phyloP scores from a whole-genome alignment of 1,140 invertebrate genomes.

The Panulirus ornatus region DNA sequence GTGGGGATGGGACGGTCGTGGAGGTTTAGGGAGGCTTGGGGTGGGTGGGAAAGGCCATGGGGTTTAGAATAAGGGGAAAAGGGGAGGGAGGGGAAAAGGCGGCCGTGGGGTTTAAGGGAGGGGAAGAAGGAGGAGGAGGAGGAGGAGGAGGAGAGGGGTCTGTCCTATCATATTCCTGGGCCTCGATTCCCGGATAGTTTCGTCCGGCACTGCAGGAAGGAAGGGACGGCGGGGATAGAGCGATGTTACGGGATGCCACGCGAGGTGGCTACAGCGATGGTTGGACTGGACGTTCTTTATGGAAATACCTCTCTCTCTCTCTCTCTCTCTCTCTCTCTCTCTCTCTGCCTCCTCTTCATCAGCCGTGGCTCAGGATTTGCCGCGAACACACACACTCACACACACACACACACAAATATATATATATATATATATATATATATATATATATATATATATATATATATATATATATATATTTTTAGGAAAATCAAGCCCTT shows the following conservation, averaged over 20 bases:
- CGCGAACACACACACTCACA: no score
- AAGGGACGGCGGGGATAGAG: not conserved
- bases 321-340: conserved; percentile 19
- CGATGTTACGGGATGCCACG: not conserved
- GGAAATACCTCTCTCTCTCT: not conserved
- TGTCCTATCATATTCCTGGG: not conserved
- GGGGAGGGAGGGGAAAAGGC: not conserved
- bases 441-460: no score
- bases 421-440: no score
- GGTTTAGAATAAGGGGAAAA: conserved; percentile 4
- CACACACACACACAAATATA: no score
- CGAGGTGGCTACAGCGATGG: not conserved
- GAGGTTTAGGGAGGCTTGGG: conserved; percentile 13
- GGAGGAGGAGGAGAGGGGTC: not conserved
- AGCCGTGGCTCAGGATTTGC: not conserved
- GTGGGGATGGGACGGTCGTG: not conserved
- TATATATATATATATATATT: no score
- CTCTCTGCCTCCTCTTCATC: not conserved
- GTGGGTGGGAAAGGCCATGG: no score
- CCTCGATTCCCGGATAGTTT: not conserved
- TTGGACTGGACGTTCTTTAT: not conserved
- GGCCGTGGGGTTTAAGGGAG: no score
- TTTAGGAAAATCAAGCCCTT: not conserved
- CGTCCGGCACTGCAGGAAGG: not conserved
- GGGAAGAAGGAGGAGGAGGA: no score